A percentile compares a stretch with the other conserved stretches of the same genome.
These are phyloP conservation scores for Amblyraja radiata DNA, from an alignment of 2,797 vertebrate species.

Conservation along the genomic window DNA sequence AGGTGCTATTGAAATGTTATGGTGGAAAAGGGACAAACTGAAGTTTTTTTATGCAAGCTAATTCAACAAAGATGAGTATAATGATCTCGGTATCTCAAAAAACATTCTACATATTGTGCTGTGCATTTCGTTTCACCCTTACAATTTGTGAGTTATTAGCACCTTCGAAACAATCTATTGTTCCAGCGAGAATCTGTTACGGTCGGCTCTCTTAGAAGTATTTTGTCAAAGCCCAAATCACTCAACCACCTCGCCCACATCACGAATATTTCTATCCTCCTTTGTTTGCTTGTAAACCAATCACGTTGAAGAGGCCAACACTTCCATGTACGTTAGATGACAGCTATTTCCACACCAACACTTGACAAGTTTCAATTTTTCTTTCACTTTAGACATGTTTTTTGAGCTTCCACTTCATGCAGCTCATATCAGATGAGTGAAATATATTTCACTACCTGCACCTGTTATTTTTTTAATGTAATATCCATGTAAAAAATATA, in stretches of 20 bases:
- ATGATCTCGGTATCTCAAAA: background rate
- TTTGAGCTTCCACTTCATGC: background rate
- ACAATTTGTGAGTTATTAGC: background rate
- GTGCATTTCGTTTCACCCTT: background rate
- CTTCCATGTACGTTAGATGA: background rate
- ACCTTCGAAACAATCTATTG: background rate
- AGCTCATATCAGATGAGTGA: background rate
- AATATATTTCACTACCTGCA: background rate
- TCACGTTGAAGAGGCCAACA: background rate
- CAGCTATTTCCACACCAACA: background rate
- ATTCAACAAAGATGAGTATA: background rate
- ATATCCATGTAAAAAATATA: background rate
- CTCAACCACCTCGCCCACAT: background rate
- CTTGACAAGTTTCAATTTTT: background rate
- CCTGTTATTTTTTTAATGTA: background rate
- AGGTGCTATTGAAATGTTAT: background rate
- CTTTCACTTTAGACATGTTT: background rate
- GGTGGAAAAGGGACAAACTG: background rate
- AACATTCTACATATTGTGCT: background rate
- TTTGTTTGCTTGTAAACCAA: background rate
- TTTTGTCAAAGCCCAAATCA: background rate
- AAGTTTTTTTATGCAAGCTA: background rate
- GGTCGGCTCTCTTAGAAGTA: background rate
- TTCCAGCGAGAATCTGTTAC: background rate
- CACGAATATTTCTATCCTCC: background rate